A percentile compares a stretch with the other conserved stretches of the same genome.
These are phyloP conservation scores for Parauchenoglanis ngamensis DNA, from an alignment of 2,797 vertebrate genomes.

Conservation along the genomic window DNA sequence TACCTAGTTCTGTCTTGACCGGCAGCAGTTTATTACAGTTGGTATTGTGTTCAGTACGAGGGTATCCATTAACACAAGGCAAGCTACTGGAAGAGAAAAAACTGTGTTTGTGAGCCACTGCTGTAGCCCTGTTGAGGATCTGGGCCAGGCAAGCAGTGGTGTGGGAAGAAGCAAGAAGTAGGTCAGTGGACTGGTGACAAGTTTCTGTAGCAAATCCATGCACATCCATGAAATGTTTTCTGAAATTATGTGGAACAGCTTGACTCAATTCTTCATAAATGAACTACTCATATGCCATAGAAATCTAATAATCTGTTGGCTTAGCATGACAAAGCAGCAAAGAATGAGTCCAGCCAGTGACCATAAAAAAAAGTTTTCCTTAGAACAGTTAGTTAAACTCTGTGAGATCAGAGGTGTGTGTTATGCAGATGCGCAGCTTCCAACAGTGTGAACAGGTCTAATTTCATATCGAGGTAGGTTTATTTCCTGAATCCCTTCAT, in stretches of 20 bases:
- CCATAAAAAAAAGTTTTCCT: not conserved
- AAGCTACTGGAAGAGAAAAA: not conserved
- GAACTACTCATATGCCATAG: not conserved
- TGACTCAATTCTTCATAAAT: constrained; percentile 9
- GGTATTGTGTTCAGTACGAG: constrained; percentile 4
- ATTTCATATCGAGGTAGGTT: not conserved
- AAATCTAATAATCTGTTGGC: not conserved
- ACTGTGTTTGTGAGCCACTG: constrained; percentile 6
- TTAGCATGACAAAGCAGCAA: not conserved
- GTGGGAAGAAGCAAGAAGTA: constrained; percentile 44
- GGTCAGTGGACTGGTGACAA: constrained; percentile 43
- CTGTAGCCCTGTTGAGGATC: constrained; percentile 26
- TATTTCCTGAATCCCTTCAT: not conserved
- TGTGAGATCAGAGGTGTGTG: not conserved
- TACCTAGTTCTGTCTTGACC: not conserved
- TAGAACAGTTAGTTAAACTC: not conserved
- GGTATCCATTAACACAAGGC: constrained; percentile 1
- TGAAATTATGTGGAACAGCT: constrained; percentile 10
- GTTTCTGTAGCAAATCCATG: constrained; percentile 7
- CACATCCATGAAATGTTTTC: not conserved
- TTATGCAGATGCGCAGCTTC: not conserved
- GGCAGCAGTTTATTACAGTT: not conserved
- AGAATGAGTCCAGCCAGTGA: not conserved
- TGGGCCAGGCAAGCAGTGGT: constrained; percentile 37
- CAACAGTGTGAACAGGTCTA: not conserved